Percentiles rank a stretch among this genome's conserved stretches.
These are phyloP conservation scores for Cololabis saira DNA, from an alignment of 2,113 vertebrate genomes.

Conservation along the genomic window DNA sequence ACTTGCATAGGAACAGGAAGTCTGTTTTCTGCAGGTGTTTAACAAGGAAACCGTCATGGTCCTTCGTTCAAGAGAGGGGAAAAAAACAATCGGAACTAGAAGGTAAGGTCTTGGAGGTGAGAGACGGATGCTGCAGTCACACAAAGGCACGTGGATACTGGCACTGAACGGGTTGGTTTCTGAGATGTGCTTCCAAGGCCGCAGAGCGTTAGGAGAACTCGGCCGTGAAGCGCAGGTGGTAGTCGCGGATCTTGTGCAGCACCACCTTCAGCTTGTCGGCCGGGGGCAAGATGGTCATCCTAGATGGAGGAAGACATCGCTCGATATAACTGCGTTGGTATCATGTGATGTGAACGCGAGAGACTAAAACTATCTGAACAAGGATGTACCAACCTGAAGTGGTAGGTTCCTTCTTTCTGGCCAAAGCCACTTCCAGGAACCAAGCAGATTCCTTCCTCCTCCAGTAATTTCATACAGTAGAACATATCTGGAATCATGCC, in stretches of 20 bases:
- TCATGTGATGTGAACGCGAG: not conserved
- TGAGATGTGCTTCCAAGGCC: not conserved
- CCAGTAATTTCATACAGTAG: conserved; percentile 90
- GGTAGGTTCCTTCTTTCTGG: conserved; percentile 89
- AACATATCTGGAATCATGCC: conserved; percentile 88
- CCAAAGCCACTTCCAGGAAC: conserved; percentile 95
- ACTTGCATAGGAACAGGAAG: not conserved
- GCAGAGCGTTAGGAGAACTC: conserved; percentile 80
- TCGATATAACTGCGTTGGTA: too few relatives aligned
- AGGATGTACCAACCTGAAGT: conserved; percentile 85
- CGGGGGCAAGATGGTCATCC: conserved; percentile 90
- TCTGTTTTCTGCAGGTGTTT: not conserved
- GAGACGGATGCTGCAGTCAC: not conserved
- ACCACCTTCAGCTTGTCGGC: conserved; percentile 85
- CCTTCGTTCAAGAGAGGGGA: not conserved
- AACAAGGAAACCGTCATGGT: not conserved
- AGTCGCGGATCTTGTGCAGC: conserved; percentile 84
- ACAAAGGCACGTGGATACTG: conserved; percentile 47
- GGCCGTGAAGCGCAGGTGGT: conserved; percentile 82
- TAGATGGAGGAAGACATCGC: conserved; percentile 46
- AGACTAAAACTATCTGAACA: not conserved
- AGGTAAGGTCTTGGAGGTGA: not conserved
- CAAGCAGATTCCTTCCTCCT: conserved; percentile 93
- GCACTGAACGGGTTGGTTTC: conserved; percentile 1
- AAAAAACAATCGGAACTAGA: not conserved